These are phyloP conservation scores for Nebria ingens DNA, from an alignment of 1,140 invertebrate species.

Conservation along the genomic window DNA sequence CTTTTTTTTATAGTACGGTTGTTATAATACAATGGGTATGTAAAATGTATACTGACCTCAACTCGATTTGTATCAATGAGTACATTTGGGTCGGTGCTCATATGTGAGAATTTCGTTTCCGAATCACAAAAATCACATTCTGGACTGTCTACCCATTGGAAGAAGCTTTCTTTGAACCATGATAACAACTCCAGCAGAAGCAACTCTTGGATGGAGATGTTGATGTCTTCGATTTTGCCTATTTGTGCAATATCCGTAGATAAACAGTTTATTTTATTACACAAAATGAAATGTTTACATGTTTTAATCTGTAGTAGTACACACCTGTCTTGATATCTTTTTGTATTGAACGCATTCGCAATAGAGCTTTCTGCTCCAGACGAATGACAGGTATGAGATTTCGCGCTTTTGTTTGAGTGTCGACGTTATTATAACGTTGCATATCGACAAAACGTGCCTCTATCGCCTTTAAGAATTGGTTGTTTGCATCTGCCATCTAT, in stretches of 20 bases:
- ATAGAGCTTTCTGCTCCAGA: slow-evolving; percentile 48
- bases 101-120: slow-evolving; percentile 33
- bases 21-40: too few relatives aligned
- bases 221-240: slow-evolving; percentile 35
- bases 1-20: background rate
- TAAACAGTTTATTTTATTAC: background rate
- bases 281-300: slow-evolving; percentile 10
- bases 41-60: slow-evolving; percentile 42
- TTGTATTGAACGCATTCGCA: slow-evolving; percentile 50
- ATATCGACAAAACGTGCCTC: slow-evolving; percentile 44
- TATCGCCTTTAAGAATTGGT: slow-evolving; percentile 41
- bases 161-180: slow-evolving; percentile 92
- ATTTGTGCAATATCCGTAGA: slow-evolving; percentile 14
- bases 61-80: slow-evolving; percentile 40
- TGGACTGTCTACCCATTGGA: slow-evolving; percentile 78
- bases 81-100: slow-evolving; percentile 27
- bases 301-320: slow-evolving; percentile 18
- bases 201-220: slow-evolving; percentile 58
- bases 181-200: slow-evolving; percentile 66
- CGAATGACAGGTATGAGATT: slow-evolving; percentile 47
- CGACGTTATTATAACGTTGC: slow-evolving; percentile 51
- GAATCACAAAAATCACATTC: slow-evolving; percentile 56
- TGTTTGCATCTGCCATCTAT: background rate
- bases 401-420: slow-evolving; percentile 46
- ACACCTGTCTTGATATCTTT: slow-evolving; percentile 42